Evolutionary conservation across 2,888 invertebrate genomes (phyloP).

Genomic region (Junonia oenone): DNA sequence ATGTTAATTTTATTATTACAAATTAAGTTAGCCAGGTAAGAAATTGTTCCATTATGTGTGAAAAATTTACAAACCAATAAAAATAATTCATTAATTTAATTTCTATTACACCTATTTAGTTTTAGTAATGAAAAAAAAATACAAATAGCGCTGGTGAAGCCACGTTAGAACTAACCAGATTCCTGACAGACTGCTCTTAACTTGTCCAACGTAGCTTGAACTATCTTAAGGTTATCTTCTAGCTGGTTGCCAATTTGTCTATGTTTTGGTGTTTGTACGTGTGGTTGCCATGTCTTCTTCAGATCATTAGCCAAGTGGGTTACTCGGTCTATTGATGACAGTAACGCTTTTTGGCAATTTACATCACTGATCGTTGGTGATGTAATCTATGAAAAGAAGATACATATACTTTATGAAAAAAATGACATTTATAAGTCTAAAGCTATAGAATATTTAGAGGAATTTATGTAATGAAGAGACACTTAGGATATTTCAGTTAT

Average conservation of each 20-base stretch:
- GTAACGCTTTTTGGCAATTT: constrained; percentile 51
- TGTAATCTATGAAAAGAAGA: too few relatives aligned
- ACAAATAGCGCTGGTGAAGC: neutral
- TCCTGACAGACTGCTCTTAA: constrained; percentile 13
- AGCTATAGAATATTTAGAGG: too few relatives aligned
- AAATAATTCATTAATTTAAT: too few relatives aligned
- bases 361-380: constrained; percentile 48
- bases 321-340: constrained; percentile 39
- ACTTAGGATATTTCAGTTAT: too few relatives aligned
- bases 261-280: constrained; percentile 10
- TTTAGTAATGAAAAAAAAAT: neutral
- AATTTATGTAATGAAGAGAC: too few relatives aligned
- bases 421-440: too few relatives aligned
- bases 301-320: neutral
- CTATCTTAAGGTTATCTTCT: constrained; percentile 6
- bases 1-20: too few relatives aligned
- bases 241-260: constrained; percentile 6
- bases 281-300: constrained; percentile 17
- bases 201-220: constrained; percentile 11
- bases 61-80: too few relatives aligned
- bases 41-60: too few relatives aligned
- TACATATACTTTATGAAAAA: too few relatives aligned
- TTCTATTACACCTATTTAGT: neutral
- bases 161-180: neutral
- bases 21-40: too few relatives aligned